These are phyloP conservation scores for Hymenochirus boettgeri DNA, from an alignment of 2,113 vertebrate genomes.

Conservation along the genomic window DNA sequence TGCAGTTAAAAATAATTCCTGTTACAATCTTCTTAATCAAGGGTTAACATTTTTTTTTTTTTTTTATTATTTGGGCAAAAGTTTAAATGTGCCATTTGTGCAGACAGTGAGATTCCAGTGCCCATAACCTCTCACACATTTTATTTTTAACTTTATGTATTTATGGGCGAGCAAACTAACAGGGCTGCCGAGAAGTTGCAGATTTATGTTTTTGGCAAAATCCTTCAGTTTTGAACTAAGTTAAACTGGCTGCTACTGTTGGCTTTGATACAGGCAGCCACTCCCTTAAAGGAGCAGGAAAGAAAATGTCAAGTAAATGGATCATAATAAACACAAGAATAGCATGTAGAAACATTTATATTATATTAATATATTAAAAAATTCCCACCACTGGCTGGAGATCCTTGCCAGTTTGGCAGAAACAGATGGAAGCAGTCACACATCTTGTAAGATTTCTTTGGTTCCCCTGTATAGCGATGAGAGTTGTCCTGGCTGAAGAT, in stretches of 20 bases:
- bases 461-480: conserved; percentile 44
- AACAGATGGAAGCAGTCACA: conserved; percentile 98
- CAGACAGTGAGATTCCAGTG: too few relatives aligned
- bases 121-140: too few relatives aligned
- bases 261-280: conserved; percentile 59
- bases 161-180: too few relatives aligned
- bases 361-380: conserved; percentile 56
- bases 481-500: conserved; percentile 52
- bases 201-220: too few relatives aligned
- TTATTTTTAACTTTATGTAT: too few relatives aligned
- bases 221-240: too few relatives aligned
- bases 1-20: too few relatives aligned
- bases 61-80: too few relatives aligned
- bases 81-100: too few relatives aligned
- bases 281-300: conserved; percentile 60
- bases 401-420: conserved; percentile 94
- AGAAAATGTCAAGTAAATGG: conserved; percentile 24
- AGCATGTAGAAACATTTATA: conserved; percentile 52
- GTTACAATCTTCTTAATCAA: too few relatives aligned
- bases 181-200: too few relatives aligned
- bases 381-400: conserved; percentile 89
- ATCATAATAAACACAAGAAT: conserved; percentile 50
- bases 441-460: conserved; percentile 71
- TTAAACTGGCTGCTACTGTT: conserved; percentile 46
- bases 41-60: too few relatives aligned